Evolutionary conservation across 2,113 vertebrate genomes (phyloP).

Genomic region (Odontophorus gujanensis): DNA sequence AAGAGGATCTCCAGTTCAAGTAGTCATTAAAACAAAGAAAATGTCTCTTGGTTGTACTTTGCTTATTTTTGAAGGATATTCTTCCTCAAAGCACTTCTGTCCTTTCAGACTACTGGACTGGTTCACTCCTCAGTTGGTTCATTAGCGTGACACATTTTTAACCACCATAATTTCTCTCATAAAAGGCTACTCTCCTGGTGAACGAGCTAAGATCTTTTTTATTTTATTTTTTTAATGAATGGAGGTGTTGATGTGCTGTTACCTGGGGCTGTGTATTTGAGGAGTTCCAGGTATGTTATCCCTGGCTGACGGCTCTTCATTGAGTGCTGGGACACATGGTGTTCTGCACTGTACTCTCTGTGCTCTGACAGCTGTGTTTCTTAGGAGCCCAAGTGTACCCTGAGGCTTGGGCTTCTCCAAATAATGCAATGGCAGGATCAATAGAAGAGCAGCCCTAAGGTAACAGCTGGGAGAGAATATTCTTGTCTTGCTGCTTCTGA

Average conservation of each 20-base stretch:
- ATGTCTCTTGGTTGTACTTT: not conserved
- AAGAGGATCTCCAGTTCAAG: not conserved
- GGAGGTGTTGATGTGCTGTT: not conserved
- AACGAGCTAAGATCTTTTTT: not conserved
- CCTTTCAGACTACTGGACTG: not conserved
- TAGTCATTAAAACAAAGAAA: not conserved
- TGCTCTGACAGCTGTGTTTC: not conserved
- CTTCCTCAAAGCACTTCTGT: not conserved
- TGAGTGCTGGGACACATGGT: not conserved
- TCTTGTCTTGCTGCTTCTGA: not conserved
- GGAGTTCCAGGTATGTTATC: not conserved
- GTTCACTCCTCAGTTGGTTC: not conserved
- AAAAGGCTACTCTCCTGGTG: not conserved
- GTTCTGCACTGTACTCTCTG: not conserved
- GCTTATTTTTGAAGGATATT: not conserved
- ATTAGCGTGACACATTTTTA: not conserved
- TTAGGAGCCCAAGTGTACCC: accelerated
- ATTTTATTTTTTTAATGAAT: not conserved
- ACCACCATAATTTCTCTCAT: not conserved
- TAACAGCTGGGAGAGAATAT: not conserved
- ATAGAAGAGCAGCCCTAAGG: not conserved
- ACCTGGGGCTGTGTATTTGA: not conserved
- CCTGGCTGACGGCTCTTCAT: not conserved
- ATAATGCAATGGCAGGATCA: not conserved
- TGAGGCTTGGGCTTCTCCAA: not conserved